Evolutionary conservation across 2,113 vertebrate species (phyloP).

Genomic region (Menidia beryllina): DNA sequence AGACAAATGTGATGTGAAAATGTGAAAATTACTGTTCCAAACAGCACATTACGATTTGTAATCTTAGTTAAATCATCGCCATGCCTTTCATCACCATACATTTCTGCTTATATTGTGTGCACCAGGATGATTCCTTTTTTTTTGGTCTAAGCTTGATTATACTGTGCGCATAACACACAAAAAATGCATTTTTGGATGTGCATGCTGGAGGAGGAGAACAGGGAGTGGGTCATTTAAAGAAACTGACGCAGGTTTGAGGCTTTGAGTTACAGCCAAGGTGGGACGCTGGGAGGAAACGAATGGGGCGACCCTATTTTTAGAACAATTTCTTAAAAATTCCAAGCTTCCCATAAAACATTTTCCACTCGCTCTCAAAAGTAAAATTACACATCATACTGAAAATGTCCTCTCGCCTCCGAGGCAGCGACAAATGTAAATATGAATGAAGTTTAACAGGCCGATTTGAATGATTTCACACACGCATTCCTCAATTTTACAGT

Average conservation of each 20-base stretch:
- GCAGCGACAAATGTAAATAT: conserved; percentile 27
- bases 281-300: conserved; percentile 45
- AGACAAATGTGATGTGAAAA: conserved; percentile 14
- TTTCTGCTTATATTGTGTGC: neutral
- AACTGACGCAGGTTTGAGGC: conserved; percentile 53
- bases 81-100: conserved; percentile 5
- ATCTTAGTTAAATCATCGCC: conserved; percentile 30
- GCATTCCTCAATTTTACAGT: conserved; percentile 47
- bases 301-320: conserved; percentile 71
- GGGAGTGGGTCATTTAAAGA: conserved; percentile 63
- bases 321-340: conserved; percentile 74
- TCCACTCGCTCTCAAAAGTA: conserved; percentile 69
- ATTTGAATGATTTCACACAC: conserved; percentile 46
- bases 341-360: conserved; percentile 71
- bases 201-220: conserved; percentile 4
- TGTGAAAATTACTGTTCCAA: conserved; percentile 6
- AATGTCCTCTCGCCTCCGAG: conserved; percentile 44
- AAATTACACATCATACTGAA: conserved; percentile 43
- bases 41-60: conserved; percentile 12
- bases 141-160: conserved; percentile 4
- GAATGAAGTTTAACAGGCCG: conserved; percentile 29
- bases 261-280: conserved; percentile 65
- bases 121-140: neutral
- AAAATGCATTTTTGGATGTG: conserved; percentile 7
- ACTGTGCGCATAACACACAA: neutral